phyloP scores from a whole-genome alignment of 2,113 vertebrate genomes.

The Bubo scandiacus region DNA sequence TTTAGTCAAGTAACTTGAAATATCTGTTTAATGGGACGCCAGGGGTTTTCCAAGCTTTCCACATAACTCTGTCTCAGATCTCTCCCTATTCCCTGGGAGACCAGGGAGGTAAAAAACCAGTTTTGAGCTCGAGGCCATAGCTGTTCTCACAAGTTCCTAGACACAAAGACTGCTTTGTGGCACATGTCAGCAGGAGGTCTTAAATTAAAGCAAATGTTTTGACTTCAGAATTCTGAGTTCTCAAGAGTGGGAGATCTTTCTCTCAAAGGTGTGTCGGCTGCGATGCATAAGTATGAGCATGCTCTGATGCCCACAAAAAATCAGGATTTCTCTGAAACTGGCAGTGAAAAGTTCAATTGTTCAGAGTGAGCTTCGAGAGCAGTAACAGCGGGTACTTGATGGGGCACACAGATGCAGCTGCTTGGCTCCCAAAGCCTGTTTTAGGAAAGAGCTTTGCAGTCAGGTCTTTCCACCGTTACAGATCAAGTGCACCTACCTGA shows the following conservation, averaged over 20 bases:
- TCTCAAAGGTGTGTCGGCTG: not conserved
- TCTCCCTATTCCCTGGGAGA: not conserved
- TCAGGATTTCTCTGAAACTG: not conserved
- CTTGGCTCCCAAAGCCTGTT: not conserved
- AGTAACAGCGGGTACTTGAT: not conserved
- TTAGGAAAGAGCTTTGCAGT: not conserved
- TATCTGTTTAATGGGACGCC: not conserved
- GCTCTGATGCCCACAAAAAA: not conserved
- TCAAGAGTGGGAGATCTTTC: not conserved
- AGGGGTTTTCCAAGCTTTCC: slow-evolving; percentile 39
- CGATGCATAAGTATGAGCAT: fast-evolving
- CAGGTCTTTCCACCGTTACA: not conserved
- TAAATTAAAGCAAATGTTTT: not conserved
- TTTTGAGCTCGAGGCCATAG: not conserved
- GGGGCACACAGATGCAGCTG: not conserved
- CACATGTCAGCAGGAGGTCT: not conserved
- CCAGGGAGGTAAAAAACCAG: not conserved
- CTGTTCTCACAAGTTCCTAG: not conserved
- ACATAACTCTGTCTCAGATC: not conserved
- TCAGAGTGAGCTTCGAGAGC: not conserved
- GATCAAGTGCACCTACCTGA: not conserved
- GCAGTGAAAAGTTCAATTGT: not conserved
- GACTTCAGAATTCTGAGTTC: not conserved
- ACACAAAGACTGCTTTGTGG: not conserved
- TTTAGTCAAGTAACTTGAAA: not conserved